These are phyloP conservation scores for Babylonia areolata DNA, from an alignment of 1,140 invertebrate species.

Conservation along the genomic window DNA sequence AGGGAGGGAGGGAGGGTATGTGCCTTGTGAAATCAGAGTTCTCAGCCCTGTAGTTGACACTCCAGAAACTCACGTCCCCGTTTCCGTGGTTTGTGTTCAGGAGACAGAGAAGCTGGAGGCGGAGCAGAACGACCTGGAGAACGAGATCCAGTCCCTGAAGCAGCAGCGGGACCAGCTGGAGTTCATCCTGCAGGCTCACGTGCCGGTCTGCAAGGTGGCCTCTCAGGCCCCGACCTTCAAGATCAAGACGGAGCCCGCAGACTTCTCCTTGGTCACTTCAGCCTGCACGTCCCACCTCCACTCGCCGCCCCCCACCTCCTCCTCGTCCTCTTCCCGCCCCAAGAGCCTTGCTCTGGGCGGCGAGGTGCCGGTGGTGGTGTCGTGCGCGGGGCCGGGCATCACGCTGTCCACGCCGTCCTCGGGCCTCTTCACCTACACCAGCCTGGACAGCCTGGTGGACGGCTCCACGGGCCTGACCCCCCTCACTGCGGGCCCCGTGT, in stretches of 20 bases:
- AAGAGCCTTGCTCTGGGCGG: conserved; percentile 65
- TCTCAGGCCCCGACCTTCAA: background rate
- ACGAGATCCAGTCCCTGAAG: conserved; percentile 87
- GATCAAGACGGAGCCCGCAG: background rate
- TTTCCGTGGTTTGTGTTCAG: conserved; percentile 67
- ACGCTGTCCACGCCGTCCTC: conserved; percentile 91
- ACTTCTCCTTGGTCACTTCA: background rate
- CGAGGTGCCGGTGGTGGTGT: conserved; percentile 57
- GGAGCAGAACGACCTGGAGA: conserved; percentile 86
- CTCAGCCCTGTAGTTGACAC: no score
- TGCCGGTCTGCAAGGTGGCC: conserved; percentile 79
- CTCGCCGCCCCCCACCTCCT: background rate
- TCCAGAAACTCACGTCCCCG: background rate
- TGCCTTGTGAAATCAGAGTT: no score
- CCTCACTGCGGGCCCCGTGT: conserved; percentile 38
- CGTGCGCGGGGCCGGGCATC: conserved; percentile 79
- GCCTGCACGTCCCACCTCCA: conserved; percentile 29
- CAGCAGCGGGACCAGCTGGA: conserved; percentile 88
- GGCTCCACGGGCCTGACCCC: conserved; percentile 93
- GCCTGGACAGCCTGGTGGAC: conserved; percentile 89
- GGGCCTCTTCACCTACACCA: conserved; percentile 89
- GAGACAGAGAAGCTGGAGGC: conserved; percentile 93
- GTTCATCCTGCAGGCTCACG: conserved; percentile 86
- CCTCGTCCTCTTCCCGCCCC: conserved; percentile 49
- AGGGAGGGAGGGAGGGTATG: no score